Base-by-base conservation (phyloP, 2,797 vertebrate genomes). In the Melanotaenia boesemani region DNA sequence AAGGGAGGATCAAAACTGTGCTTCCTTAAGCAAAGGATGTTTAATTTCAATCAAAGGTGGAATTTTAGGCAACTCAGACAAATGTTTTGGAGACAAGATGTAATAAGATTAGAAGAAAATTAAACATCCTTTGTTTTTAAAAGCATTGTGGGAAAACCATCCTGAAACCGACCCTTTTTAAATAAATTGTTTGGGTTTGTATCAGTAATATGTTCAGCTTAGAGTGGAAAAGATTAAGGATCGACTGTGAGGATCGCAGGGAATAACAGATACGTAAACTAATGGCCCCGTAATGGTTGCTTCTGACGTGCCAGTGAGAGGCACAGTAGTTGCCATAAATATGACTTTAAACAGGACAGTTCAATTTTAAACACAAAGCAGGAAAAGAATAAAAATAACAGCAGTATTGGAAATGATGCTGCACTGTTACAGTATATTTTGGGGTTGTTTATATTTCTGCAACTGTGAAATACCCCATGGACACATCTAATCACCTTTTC, bases 181-280 rank as follows among this genome's bases (percentile, higher is more conserved):
- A 5, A 56, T 55, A 2, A 2, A 41, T 9, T 10, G 1, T 20
- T 50, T 30, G 10, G 5, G 72, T 60, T 36, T 34, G 13, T 36
- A 36, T 50, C 10, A 10, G 5, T 56, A 16, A 18, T 41, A 28
- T 64, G 67, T 79, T 61, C 11, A 41, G 52, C 52, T 71, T 13
- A 24, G 37, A 72, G 56, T 2, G 60, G 76, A 79, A 84, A 24
- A 46, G 61, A 58, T 62, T 46, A 67, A 79, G 72, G 73, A 63
- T 63, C 3, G 80, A 79, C 57, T 87, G 78, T 69, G 65, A 67
- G 76, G 63, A 65, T 37, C 75, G 66, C 80, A 69, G 85, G 80
- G 83, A 89, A 91, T 77, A 87, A 88, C 79, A 83, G 66, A 87
- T 90, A 87, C 18, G 44, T 71, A 85, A 89, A 82, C 83, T 78